Evolutionary conservation across 2,797 vertebrate genomes (phyloP).

Genomic region (Pagetopsis macropterus): DNA sequence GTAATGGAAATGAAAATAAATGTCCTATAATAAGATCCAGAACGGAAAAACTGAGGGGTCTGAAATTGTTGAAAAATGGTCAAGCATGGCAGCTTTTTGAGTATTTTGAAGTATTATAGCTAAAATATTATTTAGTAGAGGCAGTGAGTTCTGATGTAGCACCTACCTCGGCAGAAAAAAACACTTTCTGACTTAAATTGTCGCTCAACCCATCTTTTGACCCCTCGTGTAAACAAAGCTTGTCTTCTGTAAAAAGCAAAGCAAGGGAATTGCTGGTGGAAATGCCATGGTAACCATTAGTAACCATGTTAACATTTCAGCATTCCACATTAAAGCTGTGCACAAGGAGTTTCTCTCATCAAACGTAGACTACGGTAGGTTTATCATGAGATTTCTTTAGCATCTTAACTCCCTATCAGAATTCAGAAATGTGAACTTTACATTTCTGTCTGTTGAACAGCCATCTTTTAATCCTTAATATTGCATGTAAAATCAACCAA

Average conservation of each 20-base stretch:
- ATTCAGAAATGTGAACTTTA: not conserved
- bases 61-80: not conserved
- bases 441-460: not conserved
- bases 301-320: slow-evolving; percentile 10
- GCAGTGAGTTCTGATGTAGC: not conserved
- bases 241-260: slow-evolving; percentile 13
- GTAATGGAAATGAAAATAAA: not conserved
- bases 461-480: not conserved
- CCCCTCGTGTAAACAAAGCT: slow-evolving; percentile 11
- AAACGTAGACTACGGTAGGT: not conserved
- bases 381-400: not conserved
- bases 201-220: slow-evolving; percentile 4
- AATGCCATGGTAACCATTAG: slow-evolving; percentile 24
- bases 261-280: slow-evolving; percentile 2
- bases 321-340: not conserved
- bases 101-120: not conserved
- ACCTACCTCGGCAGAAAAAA: not conserved
- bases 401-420: not conserved
- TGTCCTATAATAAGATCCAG: not conserved
- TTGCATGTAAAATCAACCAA: not conserved
- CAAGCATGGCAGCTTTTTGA: not conserved
- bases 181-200: slow-evolving; percentile 4
- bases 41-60: not conserved
- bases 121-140: not conserved
- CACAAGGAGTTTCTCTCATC: slow-evolving; percentile 12